A percentile compares a stretch with the other conserved stretches of the same genome.
Evolutionary conservation across 2,113 vertebrate genomes (phyloP).

Genomic region (Pachycephala philippinensis): DNA sequence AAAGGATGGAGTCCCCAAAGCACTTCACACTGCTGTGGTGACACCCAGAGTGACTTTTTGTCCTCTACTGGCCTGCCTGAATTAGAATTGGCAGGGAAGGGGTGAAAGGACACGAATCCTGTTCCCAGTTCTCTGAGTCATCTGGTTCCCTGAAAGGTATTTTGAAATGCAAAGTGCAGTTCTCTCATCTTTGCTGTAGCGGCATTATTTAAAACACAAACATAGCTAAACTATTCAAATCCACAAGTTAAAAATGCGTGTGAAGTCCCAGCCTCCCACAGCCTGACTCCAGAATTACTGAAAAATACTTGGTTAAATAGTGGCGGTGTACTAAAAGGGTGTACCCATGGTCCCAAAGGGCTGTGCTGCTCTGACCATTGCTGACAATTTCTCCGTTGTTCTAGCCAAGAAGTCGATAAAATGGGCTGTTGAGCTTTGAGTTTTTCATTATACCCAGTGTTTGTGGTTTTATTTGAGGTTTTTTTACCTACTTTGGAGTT

Average conservation of each 20-base stretch:
- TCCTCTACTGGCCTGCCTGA: not conserved
- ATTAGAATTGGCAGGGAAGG: not conserved
- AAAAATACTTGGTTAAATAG: not conserved
- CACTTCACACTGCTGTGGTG: not conserved
- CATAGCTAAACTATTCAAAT: not conserved
- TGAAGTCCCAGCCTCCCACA: not conserved
- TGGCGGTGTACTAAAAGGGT: accelerated
- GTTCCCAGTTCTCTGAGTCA: not conserved
- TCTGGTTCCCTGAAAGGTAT: not conserved
- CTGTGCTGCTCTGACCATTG: not conserved
- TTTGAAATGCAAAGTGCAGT: not conserved
- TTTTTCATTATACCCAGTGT: not conserved
- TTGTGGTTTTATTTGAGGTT: not conserved
- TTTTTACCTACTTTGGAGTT: not conserved
- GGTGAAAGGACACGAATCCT: not conserved
- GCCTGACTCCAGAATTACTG: not conserved
- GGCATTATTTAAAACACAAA: not conserved
- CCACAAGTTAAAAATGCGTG: not conserved
- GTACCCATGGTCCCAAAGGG: not conserved
- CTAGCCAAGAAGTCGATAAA: not conserved
- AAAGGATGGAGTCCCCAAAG: not conserved
- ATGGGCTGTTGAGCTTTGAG: not conserved
- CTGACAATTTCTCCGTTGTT: not conserved
- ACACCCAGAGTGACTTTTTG: not conserved
- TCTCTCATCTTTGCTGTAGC: not conserved